phyloP scores from a whole-genome alignment of 2,888 invertebrate genomes.

The Tachina lurida region DNA sequence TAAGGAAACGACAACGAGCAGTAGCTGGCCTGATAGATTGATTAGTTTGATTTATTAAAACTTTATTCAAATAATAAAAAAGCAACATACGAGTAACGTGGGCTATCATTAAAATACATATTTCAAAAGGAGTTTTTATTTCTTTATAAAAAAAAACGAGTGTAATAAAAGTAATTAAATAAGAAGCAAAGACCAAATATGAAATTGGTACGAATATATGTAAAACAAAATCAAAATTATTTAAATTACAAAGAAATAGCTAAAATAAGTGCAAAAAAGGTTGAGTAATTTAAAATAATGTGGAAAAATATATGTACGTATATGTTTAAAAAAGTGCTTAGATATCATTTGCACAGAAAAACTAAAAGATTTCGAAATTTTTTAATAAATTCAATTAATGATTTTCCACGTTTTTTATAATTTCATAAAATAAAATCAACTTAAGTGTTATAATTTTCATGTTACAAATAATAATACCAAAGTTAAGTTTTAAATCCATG shows the following conservation, averaged over 20 bases:
- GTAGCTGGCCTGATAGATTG: neutral
- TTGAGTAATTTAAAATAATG: neutral
- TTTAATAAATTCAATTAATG: too few relatives aligned
- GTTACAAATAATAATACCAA: too few relatives aligned
- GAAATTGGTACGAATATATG: constrained; percentile 46
- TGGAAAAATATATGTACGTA: too few relatives aligned
- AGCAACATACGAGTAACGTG: constrained; percentile 10
- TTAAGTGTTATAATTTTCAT: too few relatives aligned
- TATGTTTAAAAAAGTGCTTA: too few relatives aligned
- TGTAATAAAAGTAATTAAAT: constrained; percentile 4
- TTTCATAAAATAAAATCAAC: too few relatives aligned
- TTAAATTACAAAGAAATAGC: neutral
- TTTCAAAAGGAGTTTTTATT: neutral
- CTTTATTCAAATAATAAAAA: constrained; percentile 42
- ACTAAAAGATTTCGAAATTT: too few relatives aligned
- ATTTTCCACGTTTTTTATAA: too few relatives aligned
- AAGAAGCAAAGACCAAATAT: constrained; percentile 15
- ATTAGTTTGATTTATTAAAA: constrained; percentile 38
- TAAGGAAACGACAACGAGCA: constrained; percentile 21
- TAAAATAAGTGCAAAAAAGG: neutral
- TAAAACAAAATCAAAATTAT: neutral
- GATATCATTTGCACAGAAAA: too few relatives aligned
- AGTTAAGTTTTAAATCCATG: too few relatives aligned
- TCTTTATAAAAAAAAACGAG: neutral
- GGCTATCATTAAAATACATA: neutral